These are phyloP conservation scores for Calephelis nemesis DNA, from an alignment of 1,140 invertebrate genomes.

Conservation along the genomic window DNA sequence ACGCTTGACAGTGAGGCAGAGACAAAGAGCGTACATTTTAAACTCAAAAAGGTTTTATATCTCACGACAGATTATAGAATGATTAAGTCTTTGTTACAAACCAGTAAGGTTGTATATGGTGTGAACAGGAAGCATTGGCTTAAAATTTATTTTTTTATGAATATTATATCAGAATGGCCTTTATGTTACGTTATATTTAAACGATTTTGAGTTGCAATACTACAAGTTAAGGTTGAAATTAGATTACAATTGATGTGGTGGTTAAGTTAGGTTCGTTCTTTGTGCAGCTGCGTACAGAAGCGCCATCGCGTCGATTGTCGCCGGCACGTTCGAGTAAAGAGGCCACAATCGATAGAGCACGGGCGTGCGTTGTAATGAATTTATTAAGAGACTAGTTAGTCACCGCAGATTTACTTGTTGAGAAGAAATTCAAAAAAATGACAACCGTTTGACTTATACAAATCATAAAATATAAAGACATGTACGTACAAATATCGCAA, in stretches of 20 bases:
- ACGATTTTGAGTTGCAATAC: neutral
- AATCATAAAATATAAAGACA: neutral
- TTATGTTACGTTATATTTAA: conserved; percentile 5
- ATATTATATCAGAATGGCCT: conserved; percentile 36
- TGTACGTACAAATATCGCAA: too few species aligned
- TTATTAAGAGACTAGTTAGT: conserved; percentile 66
- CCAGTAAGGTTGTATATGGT: conserved; percentile 41
- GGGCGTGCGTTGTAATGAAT: conserved; percentile 76
- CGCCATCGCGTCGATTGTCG: conserved; percentile 74
- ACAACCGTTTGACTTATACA: neutral
- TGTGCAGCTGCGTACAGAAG: conserved; percentile 67
- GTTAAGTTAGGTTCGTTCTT: conserved; percentile 35
- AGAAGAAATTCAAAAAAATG: too few species aligned
- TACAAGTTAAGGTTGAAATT: neutral
- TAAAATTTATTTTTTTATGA: conserved; percentile 62
- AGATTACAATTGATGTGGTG: neutral
- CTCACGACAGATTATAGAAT: conserved; percentile 10
- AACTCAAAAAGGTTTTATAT: conserved; percentile 50
- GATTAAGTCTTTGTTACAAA: conserved; percentile 25
- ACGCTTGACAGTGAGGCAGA: conserved; percentile 76
- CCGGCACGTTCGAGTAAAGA: conserved; percentile 72
- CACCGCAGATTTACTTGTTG: conserved; percentile 41
- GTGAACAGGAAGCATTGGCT: conserved; percentile 43
- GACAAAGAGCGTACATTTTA: conserved; percentile 65
- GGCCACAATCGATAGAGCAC: conserved; percentile 78